These are phyloP conservation scores for Strigops habroptila DNA, from an alignment of 2,113 vertebrate genomes.

Conservation along the genomic window DNA sequence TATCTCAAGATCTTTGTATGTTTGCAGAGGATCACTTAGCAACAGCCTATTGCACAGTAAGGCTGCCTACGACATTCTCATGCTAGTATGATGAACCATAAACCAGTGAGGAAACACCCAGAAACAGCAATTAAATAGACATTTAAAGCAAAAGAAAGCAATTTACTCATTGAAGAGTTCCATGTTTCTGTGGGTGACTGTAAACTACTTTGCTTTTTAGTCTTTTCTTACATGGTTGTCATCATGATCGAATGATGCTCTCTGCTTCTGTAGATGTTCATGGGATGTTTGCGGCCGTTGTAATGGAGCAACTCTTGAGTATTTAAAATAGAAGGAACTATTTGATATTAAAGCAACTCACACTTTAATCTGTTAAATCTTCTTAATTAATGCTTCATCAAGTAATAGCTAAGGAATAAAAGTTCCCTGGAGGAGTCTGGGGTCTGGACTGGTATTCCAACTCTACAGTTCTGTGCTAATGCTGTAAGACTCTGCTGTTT, in stretches of 20 bases:
- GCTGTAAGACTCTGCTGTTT: background rate
- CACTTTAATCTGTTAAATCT: background rate
- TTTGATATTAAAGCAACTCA: background rate
- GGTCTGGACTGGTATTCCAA: background rate
- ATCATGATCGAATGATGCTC: background rate
- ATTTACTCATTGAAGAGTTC: background rate
- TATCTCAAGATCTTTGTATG: conserved; percentile 40
- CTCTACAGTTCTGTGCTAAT: background rate
- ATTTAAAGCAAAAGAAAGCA: background rate
- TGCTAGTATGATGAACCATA: background rate
- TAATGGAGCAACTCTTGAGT: background rate
- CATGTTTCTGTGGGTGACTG: background rate
- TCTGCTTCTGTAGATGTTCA: background rate
- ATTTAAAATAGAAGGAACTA: background rate
- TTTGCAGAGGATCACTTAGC: conserved; percentile 59
- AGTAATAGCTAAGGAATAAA: background rate
- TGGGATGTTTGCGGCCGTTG: background rate
- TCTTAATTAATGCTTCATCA: background rate
- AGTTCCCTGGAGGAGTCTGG: background rate
- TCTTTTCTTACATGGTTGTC: background rate
- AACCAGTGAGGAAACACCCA: conserved; percentile 20
- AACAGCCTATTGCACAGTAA: background rate
- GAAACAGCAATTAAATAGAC: conserved; percentile 22
- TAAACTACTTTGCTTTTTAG: background rate
- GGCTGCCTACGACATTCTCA: background rate